A percentile compares a stretch with the other conserved stretches of the same genome.
phyloP scores from a whole-genome alignment of 2,113 vertebrate genomes.

The Strix aluco region DNA sequence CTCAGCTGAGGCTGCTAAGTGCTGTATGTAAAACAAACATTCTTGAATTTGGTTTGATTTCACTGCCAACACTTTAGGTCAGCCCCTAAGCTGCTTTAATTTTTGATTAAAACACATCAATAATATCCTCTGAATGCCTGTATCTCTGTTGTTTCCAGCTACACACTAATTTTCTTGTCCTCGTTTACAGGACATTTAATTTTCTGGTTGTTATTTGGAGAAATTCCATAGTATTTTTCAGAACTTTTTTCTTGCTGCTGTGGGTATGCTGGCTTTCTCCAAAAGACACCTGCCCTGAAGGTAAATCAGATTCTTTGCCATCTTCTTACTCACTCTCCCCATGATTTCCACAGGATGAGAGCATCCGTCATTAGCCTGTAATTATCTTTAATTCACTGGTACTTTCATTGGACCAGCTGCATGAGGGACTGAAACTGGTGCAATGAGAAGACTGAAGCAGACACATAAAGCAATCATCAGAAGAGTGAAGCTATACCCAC shows the following conservation, averaged over 20 bases:
- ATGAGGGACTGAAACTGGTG: not conserved
- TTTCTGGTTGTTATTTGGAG: slow-evolving; percentile 33
- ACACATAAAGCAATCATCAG: not conserved
- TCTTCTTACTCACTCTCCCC: not conserved
- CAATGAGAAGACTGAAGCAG: not conserved
- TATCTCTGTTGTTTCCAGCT: slow-evolving; percentile 11
- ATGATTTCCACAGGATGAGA: not conserved
- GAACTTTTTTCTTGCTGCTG: not conserved
- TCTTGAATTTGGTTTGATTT: not conserved
- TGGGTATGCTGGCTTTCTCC: not conserved
- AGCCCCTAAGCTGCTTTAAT: not conserved
- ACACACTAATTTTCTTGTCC: not conserved
- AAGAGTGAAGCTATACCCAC: not conserved
- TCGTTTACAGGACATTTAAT: slow-evolving; percentile 33
- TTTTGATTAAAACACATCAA: slow-evolving; percentile 57
- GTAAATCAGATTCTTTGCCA: not conserved
- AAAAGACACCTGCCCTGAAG: not conserved
- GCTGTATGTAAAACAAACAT: not conserved
- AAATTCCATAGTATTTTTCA: not conserved
- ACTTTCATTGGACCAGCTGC: not conserved
- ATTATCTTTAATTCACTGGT: not conserved
- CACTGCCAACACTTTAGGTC: slow-evolving; percentile 39
- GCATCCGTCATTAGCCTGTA: not conserved
- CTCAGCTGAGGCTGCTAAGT: not conserved
- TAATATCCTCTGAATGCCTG: not conserved